Evolutionary conservation across 2,113 vertebrate species (phyloP).

Genomic region (Pluvianellus socialis): DNA sequence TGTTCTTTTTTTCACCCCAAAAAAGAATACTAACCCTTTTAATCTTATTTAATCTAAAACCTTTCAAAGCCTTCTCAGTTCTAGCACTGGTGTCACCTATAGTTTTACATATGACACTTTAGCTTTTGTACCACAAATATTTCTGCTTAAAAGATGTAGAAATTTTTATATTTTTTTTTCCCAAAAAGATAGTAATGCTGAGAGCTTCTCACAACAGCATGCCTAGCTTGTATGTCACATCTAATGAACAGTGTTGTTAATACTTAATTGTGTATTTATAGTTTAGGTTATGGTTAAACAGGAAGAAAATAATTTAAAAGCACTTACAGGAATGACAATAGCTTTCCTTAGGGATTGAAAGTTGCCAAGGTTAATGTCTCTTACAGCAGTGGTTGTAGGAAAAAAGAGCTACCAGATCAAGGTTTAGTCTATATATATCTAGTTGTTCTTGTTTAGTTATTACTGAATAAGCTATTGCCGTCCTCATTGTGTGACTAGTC

Average conservation of each 20-base stretch:
- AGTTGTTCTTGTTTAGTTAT: background rate
- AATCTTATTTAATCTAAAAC: background rate
- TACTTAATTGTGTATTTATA: slow-evolving; percentile 31
- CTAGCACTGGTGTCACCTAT: background rate
- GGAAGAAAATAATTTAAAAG: slow-evolving; percentile 11
- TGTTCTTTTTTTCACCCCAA: background rate
- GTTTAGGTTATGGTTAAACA: background rate
- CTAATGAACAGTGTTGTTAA: background rate
- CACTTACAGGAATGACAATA: background rate
- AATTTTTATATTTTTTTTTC: background rate
- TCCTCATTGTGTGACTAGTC: background rate
- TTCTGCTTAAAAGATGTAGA: background rate
- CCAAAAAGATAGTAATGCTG: background rate
- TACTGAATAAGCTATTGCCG: background rate
- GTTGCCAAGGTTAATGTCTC: background rate
- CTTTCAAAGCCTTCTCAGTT: background rate
- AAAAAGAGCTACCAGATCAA: background rate
- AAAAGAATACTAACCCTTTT: background rate
- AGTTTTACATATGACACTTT: background rate
- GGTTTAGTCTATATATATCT: background rate
- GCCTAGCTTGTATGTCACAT: background rate
- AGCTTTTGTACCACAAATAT: background rate
- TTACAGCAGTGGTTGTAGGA: background rate
- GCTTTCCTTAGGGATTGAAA: background rate
- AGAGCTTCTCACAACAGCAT: background rate